Conservation (phyloP, 2,113 vertebrate species). For the Oryzias woworae region DNA sequence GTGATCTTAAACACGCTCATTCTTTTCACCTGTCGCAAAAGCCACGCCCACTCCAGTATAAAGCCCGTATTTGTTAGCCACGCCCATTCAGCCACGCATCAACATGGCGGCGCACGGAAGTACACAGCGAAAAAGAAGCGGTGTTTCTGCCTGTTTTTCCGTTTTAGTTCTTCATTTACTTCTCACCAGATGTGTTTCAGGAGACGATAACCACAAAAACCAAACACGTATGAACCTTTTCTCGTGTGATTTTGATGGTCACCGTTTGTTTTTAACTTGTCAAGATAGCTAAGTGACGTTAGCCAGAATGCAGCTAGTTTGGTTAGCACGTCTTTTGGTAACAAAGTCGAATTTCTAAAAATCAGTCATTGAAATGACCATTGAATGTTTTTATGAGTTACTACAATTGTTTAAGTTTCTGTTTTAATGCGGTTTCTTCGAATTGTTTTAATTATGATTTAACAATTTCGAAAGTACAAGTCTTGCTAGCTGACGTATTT, state of each 20-base stretch:
- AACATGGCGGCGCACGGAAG: conserved; percentile 72
- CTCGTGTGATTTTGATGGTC: not conserved
- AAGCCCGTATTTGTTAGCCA: not conserved
- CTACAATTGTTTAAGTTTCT: too few species aligned
- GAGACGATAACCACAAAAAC: rapidly evolving
- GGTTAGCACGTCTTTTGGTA: conserved; percentile 12
- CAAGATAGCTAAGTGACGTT: conserved; percentile 4
- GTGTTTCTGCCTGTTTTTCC: conserved; percentile 26
- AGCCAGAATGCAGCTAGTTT: conserved; percentile 7
- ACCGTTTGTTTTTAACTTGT: not conserved
- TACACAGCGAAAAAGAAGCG: conserved; percentile 26
- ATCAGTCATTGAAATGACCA: too few species aligned
- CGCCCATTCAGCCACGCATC: conserved; percentile 28
- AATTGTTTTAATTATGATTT: too few species aligned
- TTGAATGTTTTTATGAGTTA: too few species aligned
- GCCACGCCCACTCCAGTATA: not conserved
- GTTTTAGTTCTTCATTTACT: conserved; percentile 47
- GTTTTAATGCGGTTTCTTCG: too few species aligned
- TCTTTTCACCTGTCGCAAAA: not conserved
- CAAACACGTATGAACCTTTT: conserved; percentile 12
- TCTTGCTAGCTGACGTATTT: too few species aligned
- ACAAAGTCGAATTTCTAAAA: not conserved
- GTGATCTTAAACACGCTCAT: too few species aligned
- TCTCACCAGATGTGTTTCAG: not conserved
- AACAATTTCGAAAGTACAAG: too few species aligned